Base-by-base conservation (phyloP, 2,888 invertebrate genomes). In the Acrobeloides nanus region DNA sequence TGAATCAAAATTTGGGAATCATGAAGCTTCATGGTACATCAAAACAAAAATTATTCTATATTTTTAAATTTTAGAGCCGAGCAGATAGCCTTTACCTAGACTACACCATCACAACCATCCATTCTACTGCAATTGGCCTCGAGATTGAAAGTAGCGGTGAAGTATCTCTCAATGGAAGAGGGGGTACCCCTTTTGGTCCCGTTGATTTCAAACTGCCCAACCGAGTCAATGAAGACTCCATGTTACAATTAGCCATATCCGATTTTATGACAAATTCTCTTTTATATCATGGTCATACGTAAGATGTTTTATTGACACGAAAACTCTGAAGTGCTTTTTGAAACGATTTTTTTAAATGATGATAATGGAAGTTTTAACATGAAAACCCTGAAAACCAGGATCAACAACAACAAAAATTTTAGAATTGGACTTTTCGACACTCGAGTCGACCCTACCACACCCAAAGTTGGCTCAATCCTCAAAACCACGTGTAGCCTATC, bases 381-480 rank as follows among this genome's bases (percentile, higher is more conserved):
- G 3, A 15, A 31, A 31, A 31, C 15, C 15, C 10, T 35, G 37
- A 15, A 35, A 35, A 8, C 10, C 18, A n/a, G n/a, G n/a, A n/a
- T n/a, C n/a, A n/a, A 40, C 15, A 7, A 5, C 7, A 45, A 54
- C 18, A 55, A 8, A 8, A 1, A 31, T 35, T 52, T 20, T 17
- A 64, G 64, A 8, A 61, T 61, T 31, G 66, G 65, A 27, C 52
- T 70, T 10, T 70, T 70, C 57, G 66, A 70, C 51, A 71, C 70
- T 6, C 51, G 65, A 17, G 59, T 70, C 35, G 71, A 72, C 43
- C 63, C 67, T 18, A 59, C 47, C 5, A 72, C 70, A 5, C 67
- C 70, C 32, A 68, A 71, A 39, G 63, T 70, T 38, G 70, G 70
- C 10, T 55, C 70, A 8, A 64, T 71, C n/a, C 71, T 70, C 70